Percentiles rank a stretch among this genome's conserved stretches.
These are phyloP conservation scores for Reticulitermes lucifugus DNA, from an alignment of 2,888 invertebrate genomes.

Conservation along the genomic window DNA sequence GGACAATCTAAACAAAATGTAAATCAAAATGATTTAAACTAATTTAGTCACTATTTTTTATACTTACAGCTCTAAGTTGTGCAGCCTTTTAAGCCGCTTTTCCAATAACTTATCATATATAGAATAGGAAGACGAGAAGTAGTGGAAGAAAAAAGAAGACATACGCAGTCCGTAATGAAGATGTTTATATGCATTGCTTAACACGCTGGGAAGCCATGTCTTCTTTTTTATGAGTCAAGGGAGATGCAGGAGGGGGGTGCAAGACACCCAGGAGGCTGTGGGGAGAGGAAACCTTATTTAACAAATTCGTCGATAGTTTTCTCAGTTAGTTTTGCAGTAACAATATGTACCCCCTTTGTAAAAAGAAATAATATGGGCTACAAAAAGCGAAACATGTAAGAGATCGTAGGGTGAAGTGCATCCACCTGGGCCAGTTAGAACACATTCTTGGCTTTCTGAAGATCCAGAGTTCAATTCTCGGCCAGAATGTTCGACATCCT, in stretches of 20 bases:
- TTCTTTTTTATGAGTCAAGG: constrained; percentile 36
- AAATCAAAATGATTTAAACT: too few species aligned
- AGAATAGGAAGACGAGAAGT: neutral
- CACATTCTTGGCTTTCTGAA: too few species aligned
- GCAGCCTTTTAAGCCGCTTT: neutral
- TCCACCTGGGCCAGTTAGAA: too few species aligned
- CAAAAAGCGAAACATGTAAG: neutral
- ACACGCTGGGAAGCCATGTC: constrained; percentile 27
- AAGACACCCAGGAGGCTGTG: constrained; percentile 5
- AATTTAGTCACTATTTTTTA: too few species aligned
- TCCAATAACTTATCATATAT: constrained; percentile 16
- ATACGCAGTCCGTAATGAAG: constrained; percentile 44
- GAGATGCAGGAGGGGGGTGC: neutral
- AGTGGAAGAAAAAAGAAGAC: constrained; percentile 26
- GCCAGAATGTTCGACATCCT: too few species aligned
- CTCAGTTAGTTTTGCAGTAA: constrained; percentile 27
- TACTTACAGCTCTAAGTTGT: too few species aligned
- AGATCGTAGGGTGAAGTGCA: neutral
- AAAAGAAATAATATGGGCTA: neutral
- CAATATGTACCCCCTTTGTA: constrained; percentile 2
- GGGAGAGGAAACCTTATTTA: constrained; percentile 33
- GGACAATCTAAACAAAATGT: too few species aligned
- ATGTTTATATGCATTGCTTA: constrained; percentile 50
- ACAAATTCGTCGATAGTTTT: constrained; percentile 38
- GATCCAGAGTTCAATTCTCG: too few species aligned